A percentile compares a stretch with the other conserved stretches of the same genome.
Evolutionary conservation across 2,113 vertebrate species (phyloP).

Genomic region (Odocoileus virginianus): DNA sequence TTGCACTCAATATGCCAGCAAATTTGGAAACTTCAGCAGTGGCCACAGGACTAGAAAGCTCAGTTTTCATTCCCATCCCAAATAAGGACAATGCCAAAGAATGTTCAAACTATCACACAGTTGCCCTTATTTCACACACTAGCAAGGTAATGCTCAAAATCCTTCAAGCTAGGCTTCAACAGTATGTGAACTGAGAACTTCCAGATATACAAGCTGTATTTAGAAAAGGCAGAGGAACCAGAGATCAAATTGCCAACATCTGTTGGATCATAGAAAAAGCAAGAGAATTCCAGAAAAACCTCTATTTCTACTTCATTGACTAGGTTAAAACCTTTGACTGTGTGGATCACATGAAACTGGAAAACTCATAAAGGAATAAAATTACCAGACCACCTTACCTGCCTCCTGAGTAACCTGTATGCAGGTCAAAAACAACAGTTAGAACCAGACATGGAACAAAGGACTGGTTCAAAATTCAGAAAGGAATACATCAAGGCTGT

Average conservation of each 20-base stretch:
- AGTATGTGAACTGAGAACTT: not conserved
- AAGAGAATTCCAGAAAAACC: not conserved
- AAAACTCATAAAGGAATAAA: not conserved
- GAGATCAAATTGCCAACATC: not conserved
- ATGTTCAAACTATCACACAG: not conserved
- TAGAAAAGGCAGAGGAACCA: not conserved
- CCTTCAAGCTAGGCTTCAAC: not conserved
- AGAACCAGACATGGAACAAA: not conserved
- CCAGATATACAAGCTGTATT: not conserved
- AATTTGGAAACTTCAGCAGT: not conserved
- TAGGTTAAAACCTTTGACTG: not conserved
- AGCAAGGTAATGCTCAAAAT: not conserved
- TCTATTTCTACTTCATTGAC: not conserved
- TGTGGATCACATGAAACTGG: not conserved
- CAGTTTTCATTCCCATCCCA: not conserved
- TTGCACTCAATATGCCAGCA: not conserved
- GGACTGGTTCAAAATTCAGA: not conserved
- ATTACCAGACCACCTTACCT: not conserved
- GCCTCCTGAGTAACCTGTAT: not conserved
- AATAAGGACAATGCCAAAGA: not conserved
- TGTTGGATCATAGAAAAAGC: not conserved
- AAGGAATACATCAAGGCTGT: not conserved
- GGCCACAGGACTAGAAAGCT: not conserved
- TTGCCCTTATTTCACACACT: not conserved
- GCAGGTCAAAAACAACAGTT: not conserved